Evolutionary conservation across 2,888 invertebrate species (phyloP).

Genomic region (Clunio marinus): DNA sequence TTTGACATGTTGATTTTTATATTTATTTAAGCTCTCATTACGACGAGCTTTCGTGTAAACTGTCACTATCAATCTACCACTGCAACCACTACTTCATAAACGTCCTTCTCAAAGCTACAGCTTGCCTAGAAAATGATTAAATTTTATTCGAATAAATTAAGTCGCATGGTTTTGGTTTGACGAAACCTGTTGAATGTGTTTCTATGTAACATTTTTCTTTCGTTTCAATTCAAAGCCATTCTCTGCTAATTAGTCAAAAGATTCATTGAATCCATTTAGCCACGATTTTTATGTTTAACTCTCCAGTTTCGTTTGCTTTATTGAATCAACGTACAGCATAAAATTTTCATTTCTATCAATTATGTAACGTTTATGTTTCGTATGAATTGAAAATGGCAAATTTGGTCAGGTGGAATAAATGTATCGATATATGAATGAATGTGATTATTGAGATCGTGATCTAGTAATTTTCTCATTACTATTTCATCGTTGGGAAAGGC

Average conservation of each 20-base stretch:
- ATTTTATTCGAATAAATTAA: too few relatives aligned
- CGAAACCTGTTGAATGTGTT: too few relatives aligned
- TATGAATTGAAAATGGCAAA: not conserved
- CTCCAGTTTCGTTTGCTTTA: not conserved
- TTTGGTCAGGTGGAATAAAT: not conserved
- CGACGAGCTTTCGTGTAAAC: too few relatives aligned
- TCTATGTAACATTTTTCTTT: too few relatives aligned
- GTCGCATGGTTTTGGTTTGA: too few relatives aligned
- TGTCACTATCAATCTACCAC: too few relatives aligned
- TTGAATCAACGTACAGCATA: not conserved
- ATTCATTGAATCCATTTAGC: not conserved
- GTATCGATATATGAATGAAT: constrained; percentile 2
- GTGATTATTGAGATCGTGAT: not conserved
- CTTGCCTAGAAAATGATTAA: too few relatives aligned
- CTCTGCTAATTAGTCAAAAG: not conserved
- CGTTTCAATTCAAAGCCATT: constrained; percentile 2
- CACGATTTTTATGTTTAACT: not conserved
- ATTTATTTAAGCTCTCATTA: too few relatives aligned
- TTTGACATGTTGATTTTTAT: too few relatives aligned
- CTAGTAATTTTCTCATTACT: not conserved
- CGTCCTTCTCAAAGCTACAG: too few relatives aligned
- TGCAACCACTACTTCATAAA: too few relatives aligned
- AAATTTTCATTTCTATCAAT: not conserved
- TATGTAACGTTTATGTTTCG: not conserved
- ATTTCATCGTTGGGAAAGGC: not conserved